Evolutionary conservation across 2,113 vertebrate species (phyloP).

Genomic region (Corythoichthys intestinalis): DNA sequence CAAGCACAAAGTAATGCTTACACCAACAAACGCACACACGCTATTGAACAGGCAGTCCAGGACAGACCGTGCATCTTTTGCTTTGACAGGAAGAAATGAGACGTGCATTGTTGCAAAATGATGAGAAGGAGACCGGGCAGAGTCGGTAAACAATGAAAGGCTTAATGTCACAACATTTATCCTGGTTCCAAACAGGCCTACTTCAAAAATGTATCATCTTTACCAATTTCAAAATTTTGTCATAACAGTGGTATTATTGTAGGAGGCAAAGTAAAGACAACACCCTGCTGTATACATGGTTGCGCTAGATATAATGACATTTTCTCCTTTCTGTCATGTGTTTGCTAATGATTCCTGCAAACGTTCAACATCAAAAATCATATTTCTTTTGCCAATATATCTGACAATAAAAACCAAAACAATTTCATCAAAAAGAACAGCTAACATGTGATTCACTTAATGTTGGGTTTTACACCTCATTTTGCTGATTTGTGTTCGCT

Average conservation of each 20-base stretch:
- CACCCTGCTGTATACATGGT: background rate
- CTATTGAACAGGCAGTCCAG: slow-evolving; percentile 28
- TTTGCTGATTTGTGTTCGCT: too few relatives aligned
- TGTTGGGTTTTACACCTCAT: too few relatives aligned
- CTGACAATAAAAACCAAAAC: background rate
- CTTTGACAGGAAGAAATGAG: slow-evolving; percentile 9
- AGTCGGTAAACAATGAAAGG: slow-evolving; percentile 1
- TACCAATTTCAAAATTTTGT: background rate
- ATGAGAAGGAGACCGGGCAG: background rate
- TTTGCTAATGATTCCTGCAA: background rate
- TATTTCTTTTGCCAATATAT: background rate
- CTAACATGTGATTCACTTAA: too few relatives aligned
- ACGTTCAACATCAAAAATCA: background rate
- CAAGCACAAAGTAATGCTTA: slow-evolving; percentile 51
- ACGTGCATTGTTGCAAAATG: slow-evolving; percentile 9
- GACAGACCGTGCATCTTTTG: slow-evolving; percentile 27
- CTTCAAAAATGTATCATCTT: background rate
- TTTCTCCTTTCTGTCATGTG: background rate
- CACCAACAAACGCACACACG: slow-evolving; percentile 43
- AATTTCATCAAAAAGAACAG: too few relatives aligned
- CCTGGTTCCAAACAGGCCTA: background rate
- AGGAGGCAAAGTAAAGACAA: background rate
- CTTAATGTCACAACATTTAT: slow-evolving; percentile 7
- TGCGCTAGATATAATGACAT: background rate
- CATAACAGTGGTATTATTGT: background rate